phyloP scores from a whole-genome alignment of 2,797 vertebrate species.

The Chiloscyllium punctatum region DNA sequence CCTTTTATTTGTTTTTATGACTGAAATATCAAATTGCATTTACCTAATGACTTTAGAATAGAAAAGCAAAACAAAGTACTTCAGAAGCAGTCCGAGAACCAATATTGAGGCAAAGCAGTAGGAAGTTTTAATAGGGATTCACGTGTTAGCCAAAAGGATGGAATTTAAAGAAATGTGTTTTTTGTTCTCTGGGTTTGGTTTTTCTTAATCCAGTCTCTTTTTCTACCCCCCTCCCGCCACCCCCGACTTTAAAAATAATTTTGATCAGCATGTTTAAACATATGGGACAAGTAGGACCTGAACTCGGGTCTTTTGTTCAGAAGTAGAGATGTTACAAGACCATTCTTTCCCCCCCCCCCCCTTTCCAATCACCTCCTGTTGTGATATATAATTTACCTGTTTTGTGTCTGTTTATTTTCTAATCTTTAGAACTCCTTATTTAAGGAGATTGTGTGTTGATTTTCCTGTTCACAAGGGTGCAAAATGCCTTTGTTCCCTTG shows the following conservation, averaged over 20 bases:
- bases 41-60: background rate
- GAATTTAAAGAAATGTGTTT: background rate
- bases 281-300: no score
- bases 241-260: no score
- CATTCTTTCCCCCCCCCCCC: no score
- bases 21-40: background rate
- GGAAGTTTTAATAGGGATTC: background rate
- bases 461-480: background rate
- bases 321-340: no score
- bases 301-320: no score
- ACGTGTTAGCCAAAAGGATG: background rate
- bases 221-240: background rate
- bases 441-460: background rate
- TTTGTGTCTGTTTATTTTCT: background rate
- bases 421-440: background rate
- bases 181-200: background rate
- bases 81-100: background rate
- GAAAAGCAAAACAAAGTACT: background rate
- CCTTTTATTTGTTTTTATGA: background rate
- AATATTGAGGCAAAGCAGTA: background rate
- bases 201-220: background rate
- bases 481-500: background rate
- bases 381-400: background rate
- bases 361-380: background rate
- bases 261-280: no score